Evolutionary conservation across 2,797 vertebrate species (phyloP).

Genomic region (Cossypha polioptera): DNA sequence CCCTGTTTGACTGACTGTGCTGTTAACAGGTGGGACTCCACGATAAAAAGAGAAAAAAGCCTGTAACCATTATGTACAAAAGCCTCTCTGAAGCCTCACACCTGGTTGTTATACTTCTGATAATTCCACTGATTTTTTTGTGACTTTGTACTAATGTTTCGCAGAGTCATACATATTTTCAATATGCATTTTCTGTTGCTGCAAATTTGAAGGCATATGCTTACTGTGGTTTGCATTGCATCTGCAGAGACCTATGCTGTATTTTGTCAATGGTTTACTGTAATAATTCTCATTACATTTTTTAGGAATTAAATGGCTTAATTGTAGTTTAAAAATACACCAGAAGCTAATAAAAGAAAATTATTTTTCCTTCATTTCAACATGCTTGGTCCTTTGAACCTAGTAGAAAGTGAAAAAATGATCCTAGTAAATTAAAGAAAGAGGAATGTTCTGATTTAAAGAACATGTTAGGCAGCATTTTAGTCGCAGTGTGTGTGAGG

Average conservation of each 20-base stretch:
- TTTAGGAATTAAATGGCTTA: not conserved
- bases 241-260: not conserved
- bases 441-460: not conserved
- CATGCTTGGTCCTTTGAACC: not conserved
- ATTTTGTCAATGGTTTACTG: not conserved
- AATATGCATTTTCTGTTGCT: not conserved
- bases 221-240: not conserved
- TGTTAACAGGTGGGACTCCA: not conserved
- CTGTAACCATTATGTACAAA: not conserved
- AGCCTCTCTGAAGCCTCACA: not conserved
- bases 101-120: not conserved
- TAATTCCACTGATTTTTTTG: not conserved
- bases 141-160: not conserved
- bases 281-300: not conserved
- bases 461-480: accelerated
- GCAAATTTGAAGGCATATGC: not conserved
- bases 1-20: not conserved
- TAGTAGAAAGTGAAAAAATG: not conserved
- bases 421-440: not conserved
- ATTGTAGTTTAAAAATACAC: not conserved
- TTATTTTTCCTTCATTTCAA: not conserved
- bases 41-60: not conserved
- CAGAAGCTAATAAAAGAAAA: not conserved
- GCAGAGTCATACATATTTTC: not conserved
- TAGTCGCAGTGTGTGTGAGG: not conserved